A percentile compares a stretch with the other conserved stretches of the same genome.
phyloP scores from a whole-genome alignment of 2,888 invertebrate species.

The Noctua janthe region DNA sequence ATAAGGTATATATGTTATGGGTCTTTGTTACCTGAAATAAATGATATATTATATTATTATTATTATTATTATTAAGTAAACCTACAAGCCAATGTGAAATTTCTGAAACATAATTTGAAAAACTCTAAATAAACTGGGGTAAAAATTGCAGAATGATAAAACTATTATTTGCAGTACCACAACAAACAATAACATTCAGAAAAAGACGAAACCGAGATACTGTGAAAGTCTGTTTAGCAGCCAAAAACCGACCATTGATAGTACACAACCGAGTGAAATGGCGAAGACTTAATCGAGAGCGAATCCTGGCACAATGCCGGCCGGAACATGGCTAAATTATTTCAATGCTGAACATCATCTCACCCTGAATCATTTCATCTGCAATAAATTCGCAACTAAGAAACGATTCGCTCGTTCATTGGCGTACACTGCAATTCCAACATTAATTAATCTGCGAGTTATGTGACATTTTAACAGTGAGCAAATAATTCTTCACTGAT shows the following conservation, averaged over 20 bases:
- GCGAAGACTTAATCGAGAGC: slow-evolving; percentile 20
- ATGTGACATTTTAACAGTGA: slow-evolving; percentile 23
- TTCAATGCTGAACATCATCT: slow-evolving; percentile 18
- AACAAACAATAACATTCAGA: background rate
- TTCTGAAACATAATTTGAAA: background rate
- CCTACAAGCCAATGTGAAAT: background rate
- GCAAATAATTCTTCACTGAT: slow-evolving; percentile 42
- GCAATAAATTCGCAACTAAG: slow-evolving; percentile 45
- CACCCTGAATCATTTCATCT: slow-evolving; percentile 28
- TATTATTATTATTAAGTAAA: no score
- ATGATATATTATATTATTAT: no score
- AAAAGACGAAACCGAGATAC: background rate
- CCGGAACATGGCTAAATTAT: slow-evolving; percentile 36
- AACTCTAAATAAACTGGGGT: background rate
- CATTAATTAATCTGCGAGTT: slow-evolving; percentile 37
- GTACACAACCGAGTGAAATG: slow-evolving; percentile 10
- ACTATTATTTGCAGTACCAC: background rate
- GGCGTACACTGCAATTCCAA: slow-evolving; percentile 22
- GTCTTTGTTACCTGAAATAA: no score
- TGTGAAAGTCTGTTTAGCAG: slow-evolving; percentile 18
- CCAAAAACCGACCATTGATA: slow-evolving; percentile 40
- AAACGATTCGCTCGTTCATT: slow-evolving; percentile 20
- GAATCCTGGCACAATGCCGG: slow-evolving; percentile 47
- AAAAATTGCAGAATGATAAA: background rate
- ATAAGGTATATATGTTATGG: no score